Base-by-base conservation (phyloP, 2,888 invertebrate genomes). In the Hemaris fuciformis region DNA sequence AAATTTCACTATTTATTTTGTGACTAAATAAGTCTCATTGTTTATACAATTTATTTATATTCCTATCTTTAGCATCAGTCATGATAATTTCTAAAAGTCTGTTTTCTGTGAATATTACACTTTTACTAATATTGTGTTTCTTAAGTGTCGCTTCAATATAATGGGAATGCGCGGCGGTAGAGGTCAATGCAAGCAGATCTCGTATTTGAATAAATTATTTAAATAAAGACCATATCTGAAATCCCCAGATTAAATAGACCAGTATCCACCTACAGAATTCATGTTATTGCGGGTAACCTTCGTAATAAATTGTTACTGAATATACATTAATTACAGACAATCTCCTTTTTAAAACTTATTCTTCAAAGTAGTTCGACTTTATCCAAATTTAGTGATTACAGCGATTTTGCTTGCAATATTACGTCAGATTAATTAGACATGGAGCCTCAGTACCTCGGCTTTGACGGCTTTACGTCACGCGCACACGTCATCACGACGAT, bases 401-500 rank as follows among this genome's bases (percentile, higher is more conserved):
- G 18, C 8, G 20, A 3, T 8, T 53, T 18, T 3, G 13, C 18
- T n/a, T 48, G 22, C 20, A 46, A 27, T 15, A 10, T 48, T 23
- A 27, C 25, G 27, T 53, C 8, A 13, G 38, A 10, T 25, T 18
- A 22, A 13, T 22, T 34, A 43, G 46, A 38, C 23, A 20, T 7
- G 60, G 31, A 18, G 27, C 65, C 66, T 63, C 62, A 48, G 8
- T 53, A 18, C 53, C 42, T 22, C 62, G 66, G 8, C 46, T 7
- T 20, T 23, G 45, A 10, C 41, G 27, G 69, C 67, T 75, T 77
- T 73, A 83, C 88, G 88, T 88, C 88, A 87, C 71, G 18, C 62
- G 58, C 45, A 48, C 69, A 77, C 88, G 88, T 87, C 88, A 86
- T 79, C 70, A 73, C 66, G 65, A 69, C 70, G 76, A 78, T 81